A percentile compares a stretch with the other conserved stretches of the same genome.
These are phyloP conservation scores for Manis crassicaudata DNA, from an alignment of 2,797 vertebrate species.

Conservation along the genomic window DNA sequence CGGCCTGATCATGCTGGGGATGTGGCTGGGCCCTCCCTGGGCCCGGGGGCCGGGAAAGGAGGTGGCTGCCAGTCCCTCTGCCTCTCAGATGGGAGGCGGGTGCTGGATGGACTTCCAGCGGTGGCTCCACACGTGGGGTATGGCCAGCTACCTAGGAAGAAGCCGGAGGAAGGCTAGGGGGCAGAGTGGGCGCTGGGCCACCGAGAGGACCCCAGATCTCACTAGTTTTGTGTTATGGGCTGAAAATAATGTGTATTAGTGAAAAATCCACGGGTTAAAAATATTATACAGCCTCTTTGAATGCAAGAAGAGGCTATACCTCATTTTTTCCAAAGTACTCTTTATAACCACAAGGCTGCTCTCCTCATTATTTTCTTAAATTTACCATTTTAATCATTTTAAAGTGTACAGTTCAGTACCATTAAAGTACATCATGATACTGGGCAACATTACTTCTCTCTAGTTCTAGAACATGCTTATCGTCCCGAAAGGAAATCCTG, in stretches of 20 bases:
- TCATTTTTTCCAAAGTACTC: background rate
- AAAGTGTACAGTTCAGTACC: background rate
- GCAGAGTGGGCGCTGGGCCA: rapidly evolving
- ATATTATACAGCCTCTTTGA: background rate
- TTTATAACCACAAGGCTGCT: background rate
- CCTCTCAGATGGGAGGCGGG: too few relatives aligned
- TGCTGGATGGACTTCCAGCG: rapidly evolving
- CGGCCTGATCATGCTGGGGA: rapidly evolving
- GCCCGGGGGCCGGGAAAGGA: background rate
- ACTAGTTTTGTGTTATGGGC: rapidly evolving
- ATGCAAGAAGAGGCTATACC: rapidly evolving
- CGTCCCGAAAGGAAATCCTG: background rate
- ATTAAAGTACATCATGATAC: too few relatives aligned
- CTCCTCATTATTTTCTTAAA: background rate
- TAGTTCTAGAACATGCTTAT: background rate
- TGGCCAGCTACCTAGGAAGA: background rate
- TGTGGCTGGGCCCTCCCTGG: rapidly evolving
- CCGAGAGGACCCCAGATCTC: too few relatives aligned
- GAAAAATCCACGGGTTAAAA: background rate
- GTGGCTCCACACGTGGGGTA: rapidly evolving
- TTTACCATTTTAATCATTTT: background rate
- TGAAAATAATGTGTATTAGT: rapidly evolving
- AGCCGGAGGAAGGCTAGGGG: rapidly evolving
- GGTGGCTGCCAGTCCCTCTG: background rate
- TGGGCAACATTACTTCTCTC: background rate